Conservation (phyloP, 2,113 vertebrate genomes). For the Oceanodroma tethys region DNA sequence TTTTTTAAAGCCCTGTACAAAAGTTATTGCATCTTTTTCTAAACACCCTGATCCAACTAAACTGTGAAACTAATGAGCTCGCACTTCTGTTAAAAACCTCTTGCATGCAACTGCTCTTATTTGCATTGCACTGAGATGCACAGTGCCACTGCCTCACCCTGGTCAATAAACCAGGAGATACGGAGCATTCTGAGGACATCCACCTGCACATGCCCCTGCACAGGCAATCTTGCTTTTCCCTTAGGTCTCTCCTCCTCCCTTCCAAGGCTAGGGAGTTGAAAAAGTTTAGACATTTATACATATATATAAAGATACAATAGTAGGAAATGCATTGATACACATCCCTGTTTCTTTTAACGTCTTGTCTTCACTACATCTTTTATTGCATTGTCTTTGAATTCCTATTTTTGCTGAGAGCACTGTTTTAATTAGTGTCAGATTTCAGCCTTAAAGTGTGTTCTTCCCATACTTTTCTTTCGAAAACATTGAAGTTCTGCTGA, state of each 20-base stretch:
- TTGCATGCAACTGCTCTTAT: not conserved
- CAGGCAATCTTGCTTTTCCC: not conserved
- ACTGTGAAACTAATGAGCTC: not conserved
- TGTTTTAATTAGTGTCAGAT: conserved; percentile 58
- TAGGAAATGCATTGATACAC: not conserved
- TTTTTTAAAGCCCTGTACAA: not conserved
- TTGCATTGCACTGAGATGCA: not conserved
- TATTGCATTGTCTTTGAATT: not conserved
- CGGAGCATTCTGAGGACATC: not conserved
- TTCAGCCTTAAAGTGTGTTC: not conserved
- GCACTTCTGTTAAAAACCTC: not conserved
- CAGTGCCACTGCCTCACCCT: not conserved
- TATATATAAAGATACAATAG: not conserved
- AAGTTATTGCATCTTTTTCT: not conserved
- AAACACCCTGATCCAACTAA: not conserved
- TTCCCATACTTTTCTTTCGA: not conserved
- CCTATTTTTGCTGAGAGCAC: conserved; percentile 19
- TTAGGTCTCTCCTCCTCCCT: not conserved
- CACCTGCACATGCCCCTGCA: not conserved
- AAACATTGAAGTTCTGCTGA: conserved; percentile 12
- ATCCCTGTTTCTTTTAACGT: not conserved
- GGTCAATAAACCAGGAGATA: not conserved
- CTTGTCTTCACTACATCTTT: not conserved
- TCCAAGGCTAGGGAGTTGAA: not conserved
- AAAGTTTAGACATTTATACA: not conserved